phyloP scores from a whole-genome alignment of 2,888 invertebrate genomes.

The Noctua comes region DNA sequence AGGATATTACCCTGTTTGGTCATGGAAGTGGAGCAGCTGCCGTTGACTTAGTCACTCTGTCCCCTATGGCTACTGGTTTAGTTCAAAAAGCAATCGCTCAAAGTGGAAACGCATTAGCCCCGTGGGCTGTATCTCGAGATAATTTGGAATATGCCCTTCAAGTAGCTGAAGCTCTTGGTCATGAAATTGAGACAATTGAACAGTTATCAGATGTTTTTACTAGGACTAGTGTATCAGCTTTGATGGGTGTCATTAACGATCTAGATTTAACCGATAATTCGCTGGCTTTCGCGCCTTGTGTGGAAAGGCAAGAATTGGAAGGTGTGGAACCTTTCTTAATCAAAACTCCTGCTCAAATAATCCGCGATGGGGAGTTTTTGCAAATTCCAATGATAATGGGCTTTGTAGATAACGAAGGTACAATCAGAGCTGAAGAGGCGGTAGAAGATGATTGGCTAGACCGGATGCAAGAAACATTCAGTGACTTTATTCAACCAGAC shows the following conservation, averaged over 20 bases:
- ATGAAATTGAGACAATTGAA: conserved; percentile 73
- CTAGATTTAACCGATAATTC: conserved; percentile 84
- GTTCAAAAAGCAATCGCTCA: conserved; percentile 83
- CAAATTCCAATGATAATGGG: conserved; percentile 83
- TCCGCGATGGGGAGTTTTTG: conserved; percentile 74
- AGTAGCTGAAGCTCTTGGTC: conserved; percentile 84
- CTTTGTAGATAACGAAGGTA: conserved; percentile 85
- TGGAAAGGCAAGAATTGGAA: conserved; percentile 77
- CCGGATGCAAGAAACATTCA: conserved; percentile 80
- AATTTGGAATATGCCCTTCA: conserved; percentile 81
- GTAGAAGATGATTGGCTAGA: conserved; percentile 78
- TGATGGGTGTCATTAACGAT: conserved; percentile 86
- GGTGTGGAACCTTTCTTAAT: conserved; percentile 75
- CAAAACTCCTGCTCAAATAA: conserved; percentile 79
- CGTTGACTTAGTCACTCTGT: conserved; percentile 84
- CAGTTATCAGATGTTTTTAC: conserved; percentile 79
- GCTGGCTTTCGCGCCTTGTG: conserved; percentile 85
- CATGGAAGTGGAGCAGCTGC: conserved; percentile 94
- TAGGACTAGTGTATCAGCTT: conserved; percentile 79
- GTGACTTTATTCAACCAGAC: conserved; percentile 82
- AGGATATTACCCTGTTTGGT: conserved; percentile 94
- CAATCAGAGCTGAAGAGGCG: conserved; percentile 81
- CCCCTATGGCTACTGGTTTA: conserved; percentile 79
- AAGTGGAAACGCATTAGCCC: conserved; percentile 84
- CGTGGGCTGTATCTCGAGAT: conserved; percentile 85